Evolutionary conservation across 64 coral and sea anemone genomes (phyloP).

Genomic region (Montipora capricornis): DNA sequence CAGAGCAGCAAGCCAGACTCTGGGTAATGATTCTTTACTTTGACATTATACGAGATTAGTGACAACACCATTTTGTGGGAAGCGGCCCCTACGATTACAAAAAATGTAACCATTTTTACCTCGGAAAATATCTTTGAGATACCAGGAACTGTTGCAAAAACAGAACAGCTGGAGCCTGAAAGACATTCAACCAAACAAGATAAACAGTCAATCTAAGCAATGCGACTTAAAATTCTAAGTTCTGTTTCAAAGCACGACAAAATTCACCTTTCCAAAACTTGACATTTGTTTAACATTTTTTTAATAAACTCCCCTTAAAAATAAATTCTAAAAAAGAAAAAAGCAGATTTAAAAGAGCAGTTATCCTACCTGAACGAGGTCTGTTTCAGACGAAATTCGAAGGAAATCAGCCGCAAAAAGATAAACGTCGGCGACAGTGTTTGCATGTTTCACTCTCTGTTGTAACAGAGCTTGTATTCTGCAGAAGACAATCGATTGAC

Average conservation of each 20-base stretch:
- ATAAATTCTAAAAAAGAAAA: no score
- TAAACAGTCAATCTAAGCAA: not conserved
- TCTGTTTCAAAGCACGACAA: not conserved
- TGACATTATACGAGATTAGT: no score
- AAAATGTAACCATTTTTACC: constrained; percentile 42
- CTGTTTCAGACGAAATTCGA: constrained; percentile 85
- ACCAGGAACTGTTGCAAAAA: constrained; percentile 93
- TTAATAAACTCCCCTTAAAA: no score
- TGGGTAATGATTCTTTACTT: no score
- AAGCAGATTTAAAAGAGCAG: no score
- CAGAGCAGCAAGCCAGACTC: no score
- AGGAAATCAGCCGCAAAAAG: constrained; percentile 98
- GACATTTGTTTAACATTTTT: not conserved
- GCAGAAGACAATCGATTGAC: not conserved
- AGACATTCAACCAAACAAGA: not conserved
- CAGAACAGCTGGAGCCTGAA: constrained; percentile 90
- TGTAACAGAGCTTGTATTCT: constrained; percentile 86
- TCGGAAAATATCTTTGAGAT: constrained; percentile 92
- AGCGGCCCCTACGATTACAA: no score
- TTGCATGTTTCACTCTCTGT: constrained; percentile 90
- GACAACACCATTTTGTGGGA: no score
- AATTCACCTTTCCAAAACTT: not conserved
- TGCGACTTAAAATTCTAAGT: not conserved
- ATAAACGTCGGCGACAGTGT: constrained; percentile 85
- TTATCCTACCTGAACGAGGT: constrained; percentile 87